Base-by-base conservation (phyloP, 2,113 vertebrate species). In the Zosterops hypoxanthus region DNA sequence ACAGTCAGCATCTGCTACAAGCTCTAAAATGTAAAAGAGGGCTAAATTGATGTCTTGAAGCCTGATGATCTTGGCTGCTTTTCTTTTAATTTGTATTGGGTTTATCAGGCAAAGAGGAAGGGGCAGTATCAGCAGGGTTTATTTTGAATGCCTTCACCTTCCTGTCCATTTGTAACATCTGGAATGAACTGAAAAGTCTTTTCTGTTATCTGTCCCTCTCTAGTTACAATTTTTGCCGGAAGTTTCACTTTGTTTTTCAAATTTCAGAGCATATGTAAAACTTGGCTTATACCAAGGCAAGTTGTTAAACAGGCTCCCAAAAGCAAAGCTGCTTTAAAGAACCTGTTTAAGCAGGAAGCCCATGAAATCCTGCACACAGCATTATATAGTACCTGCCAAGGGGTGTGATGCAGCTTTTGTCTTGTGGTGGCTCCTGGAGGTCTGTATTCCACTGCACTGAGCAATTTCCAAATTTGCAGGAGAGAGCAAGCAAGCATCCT, bases 91-190 rank as follows among this genome's bases (percentile, higher is more conserved):
- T 90, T 81, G 39, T 49, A 82, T 79, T 65, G 53, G 34, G 18
- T 75, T 93, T 92, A 61, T 93, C 76, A 93, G 85, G 56, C 82
- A 81, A 63, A 88, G 76, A 88, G 72, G 57, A 81, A 93, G 21
- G 44, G 64, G 52, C 52, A 71, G 39, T 70, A 65, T 64, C 82
- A 90, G 57, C 46, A 78, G 82, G 46, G 55, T 55, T 92, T 87
- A n/a, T 82, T 91, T 57, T 59, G 44, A 79, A 70, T 31, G 12
- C 46, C 25, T 78, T 83, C 49, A 70, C 90, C 34, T 92, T 92
- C 57, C 50, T 80, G 34, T 86, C 49, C 18, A 46, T 71, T 83
- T 79, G 14, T 36, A 78, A 78, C 52, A 71, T 56, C 75, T 52
- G 60, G 76, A 59, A 36, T 71, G 23, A 68, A 77, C 36, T 84